Conservation (phyloP, 1,140 invertebrate species). For the Plectus sambesii region DNA sequence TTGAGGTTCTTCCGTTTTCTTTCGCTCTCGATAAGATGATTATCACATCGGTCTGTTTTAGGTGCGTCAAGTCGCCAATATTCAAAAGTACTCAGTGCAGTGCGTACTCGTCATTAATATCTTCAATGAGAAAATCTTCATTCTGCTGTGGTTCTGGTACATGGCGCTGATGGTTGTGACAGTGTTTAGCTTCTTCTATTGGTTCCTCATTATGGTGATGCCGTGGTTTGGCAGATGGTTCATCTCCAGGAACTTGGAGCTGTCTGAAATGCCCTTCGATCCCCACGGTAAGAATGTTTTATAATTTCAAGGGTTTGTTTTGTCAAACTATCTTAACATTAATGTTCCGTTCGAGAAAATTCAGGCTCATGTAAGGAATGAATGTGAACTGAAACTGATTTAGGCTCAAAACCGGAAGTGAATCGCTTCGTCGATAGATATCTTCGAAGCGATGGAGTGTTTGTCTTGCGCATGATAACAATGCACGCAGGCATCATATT, state of each 20-base stretch:
- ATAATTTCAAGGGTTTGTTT: no score
- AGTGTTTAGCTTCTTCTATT: constrained; percentile 39
- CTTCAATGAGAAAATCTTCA: constrained; percentile 51
- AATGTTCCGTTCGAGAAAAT: no score
- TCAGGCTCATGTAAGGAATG: no score
- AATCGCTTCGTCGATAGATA: constrained; percentile 48
- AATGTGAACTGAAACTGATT: constrained; percentile 3
- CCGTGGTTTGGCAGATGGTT: constrained; percentile 31
- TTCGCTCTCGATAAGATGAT: constrained; percentile 18
- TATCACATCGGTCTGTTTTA: constrained; percentile 15
- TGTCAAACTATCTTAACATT: no score
- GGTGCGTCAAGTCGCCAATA: constrained; percentile 45
- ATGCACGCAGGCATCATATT: constrained; percentile 36
- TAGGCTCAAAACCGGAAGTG: constrained; percentile 27
- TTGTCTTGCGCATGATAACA: constrained; percentile 50
- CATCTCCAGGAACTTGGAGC: constrained; percentile 36
- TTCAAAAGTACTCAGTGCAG: constrained; percentile 50
- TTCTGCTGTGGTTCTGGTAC: constrained; percentile 46
- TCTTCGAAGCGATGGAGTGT: constrained; percentile 50
- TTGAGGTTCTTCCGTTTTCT: constrained; percentile 48
- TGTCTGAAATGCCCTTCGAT: constrained; percentile 39
- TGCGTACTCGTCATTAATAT: constrained; percentile 52
- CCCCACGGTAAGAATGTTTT: constrained; percentile 19
- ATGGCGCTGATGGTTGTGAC: constrained; percentile 48
- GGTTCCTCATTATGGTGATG: constrained; percentile 30